Percentiles rank a stretch among this genome's conserved stretches.
These are phyloP conservation scores for Vanessa tameamea DNA, from an alignment of 1,140 invertebrate species.

Conservation along the genomic window DNA sequence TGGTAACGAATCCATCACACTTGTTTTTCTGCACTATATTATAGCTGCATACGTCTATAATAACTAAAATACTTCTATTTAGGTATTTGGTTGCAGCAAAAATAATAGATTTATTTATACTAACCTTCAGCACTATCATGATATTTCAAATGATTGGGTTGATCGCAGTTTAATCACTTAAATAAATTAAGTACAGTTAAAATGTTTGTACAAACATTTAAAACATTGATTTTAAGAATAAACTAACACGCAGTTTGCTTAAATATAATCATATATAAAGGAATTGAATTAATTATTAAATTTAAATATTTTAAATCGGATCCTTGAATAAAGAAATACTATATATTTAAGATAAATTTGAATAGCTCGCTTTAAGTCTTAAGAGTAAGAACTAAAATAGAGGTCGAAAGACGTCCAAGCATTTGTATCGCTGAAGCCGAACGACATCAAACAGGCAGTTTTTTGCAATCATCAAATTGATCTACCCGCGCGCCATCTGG, in stretches of 20 bases:
- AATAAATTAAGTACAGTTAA: too few relatives aligned
- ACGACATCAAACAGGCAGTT: slow-evolving; percentile 66
- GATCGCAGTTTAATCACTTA: too few relatives aligned
- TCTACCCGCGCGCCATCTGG: slow-evolving; percentile 77
- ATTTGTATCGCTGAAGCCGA: slow-evolving; percentile 39
- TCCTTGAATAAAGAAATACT: background rate
- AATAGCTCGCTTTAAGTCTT: background rate
- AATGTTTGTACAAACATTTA: too few relatives aligned
- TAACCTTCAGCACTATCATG: too few relatives aligned
- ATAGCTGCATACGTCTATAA: background rate
- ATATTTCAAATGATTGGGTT: too few relatives aligned
- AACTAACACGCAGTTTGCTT: too few relatives aligned
- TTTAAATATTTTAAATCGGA: background rate
- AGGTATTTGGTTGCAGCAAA: too few relatives aligned
- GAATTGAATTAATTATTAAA: background rate
- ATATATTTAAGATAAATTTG: background rate
- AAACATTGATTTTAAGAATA: too few relatives aligned
- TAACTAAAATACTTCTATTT: too few relatives aligned
- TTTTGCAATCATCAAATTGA: slow-evolving; percentile 80
- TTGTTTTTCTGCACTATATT: slow-evolving; percentile 35
- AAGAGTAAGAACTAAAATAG: slow-evolving; percentile 40
- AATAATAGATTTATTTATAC: too few relatives aligned
- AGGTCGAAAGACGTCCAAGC: slow-evolving; percentile 37
- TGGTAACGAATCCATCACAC: slow-evolving; percentile 24
- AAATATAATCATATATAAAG: too few relatives aligned